A percentile compares a stretch with the other conserved stretches of the same genome.
phyloP scores from a whole-genome alignment of 2,888 invertebrate genomes.

The Tetropium fuscum region DNA sequence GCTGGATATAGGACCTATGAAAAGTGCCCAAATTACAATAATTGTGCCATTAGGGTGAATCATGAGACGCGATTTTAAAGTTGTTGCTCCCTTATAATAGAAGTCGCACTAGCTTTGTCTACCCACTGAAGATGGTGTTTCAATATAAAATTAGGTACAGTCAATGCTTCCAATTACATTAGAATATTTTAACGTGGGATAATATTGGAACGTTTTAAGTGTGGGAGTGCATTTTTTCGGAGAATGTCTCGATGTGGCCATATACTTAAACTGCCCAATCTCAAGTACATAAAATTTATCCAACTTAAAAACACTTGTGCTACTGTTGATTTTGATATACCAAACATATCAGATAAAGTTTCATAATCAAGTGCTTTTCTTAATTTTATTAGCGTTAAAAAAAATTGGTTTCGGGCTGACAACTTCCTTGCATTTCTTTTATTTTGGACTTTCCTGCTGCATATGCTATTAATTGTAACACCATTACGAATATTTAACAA shows the following conservation, averaged over 20 bases:
- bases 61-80: conserved; percentile 37
- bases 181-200: conserved; percentile 23
- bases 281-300: conserved; percentile 20
- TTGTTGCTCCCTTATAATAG: conserved; percentile 35
- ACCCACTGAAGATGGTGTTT: conserved; percentile 31
- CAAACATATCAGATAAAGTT: conserved; percentile 18
- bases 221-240: conserved; percentile 26
- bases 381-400: conserved; percentile 21
- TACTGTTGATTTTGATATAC: conserved; percentile 11
- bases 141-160: conserved; percentile 33
- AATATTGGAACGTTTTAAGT: not conserved
- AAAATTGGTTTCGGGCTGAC: conserved; percentile 1
- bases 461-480: not conserved
- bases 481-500: not conserved
- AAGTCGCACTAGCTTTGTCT: conserved; percentile 27
- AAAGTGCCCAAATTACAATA: conserved; percentile 35
- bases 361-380: conserved; percentile 12
- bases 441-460: not conserved
- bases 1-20: conserved; percentile 37
- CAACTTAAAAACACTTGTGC: conserved; percentile 15
- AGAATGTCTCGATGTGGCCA: conserved; percentile 38
- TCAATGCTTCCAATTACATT: conserved; percentile 41
- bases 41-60: conserved; percentile 38
- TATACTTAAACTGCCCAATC: conserved; percentile 23
- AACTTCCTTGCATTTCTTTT: not conserved